phyloP scores from a whole-genome alignment of 2,113 vertebrate genomes.

The Osmerus eperlanus region DNA sequence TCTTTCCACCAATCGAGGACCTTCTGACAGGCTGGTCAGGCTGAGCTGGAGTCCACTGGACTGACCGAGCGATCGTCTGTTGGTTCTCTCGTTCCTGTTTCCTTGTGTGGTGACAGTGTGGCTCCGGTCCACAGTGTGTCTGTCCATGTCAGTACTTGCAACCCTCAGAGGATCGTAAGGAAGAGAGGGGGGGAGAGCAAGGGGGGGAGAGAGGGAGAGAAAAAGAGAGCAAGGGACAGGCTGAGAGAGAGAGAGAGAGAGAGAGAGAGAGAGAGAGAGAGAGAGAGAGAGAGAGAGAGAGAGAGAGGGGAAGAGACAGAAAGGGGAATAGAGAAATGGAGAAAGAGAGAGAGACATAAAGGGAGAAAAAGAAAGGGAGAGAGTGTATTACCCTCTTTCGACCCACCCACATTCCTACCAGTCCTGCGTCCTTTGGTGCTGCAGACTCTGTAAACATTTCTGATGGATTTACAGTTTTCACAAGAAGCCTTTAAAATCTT shows the following conservation, averaged over 20 bases:
- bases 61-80: neutral
- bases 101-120: neutral
- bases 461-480: too few species aligned
- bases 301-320: neutral
- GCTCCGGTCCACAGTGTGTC: neutral
- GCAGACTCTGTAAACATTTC: too few species aligned
- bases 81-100: conserved; percentile 16
- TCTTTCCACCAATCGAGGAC: conserved; percentile 38
- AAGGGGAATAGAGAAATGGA: neutral
- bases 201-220: neutral
- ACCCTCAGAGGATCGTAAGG: neutral
- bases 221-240: neutral
- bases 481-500: neutral
- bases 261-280: neutral
- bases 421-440: too few species aligned
- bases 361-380: too few species aligned
- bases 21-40: conserved; percentile 17
- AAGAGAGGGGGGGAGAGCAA: neutral
- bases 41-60: neutral
- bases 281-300: neutral
- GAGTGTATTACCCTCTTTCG: too few species aligned
- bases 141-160: neutral
- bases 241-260: neutral
- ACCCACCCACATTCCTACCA: too few species aligned
- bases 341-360: too few species aligned